These are phyloP conservation scores for Chionomys nivalis DNA, from an alignment of 2,113 vertebrate species.

Conservation along the genomic window DNA sequence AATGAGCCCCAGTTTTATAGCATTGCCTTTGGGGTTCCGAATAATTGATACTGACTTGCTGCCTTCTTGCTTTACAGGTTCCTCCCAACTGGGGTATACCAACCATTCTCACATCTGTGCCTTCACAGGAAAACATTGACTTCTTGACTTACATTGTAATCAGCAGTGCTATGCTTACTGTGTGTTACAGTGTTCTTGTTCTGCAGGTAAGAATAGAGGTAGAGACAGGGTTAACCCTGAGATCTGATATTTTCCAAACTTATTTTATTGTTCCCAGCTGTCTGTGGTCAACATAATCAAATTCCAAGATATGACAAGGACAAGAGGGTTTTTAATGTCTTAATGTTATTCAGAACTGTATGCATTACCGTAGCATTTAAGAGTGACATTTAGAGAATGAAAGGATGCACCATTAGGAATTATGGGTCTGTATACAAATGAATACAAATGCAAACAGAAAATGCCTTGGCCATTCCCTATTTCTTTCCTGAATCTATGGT, in stretches of 20 bases:
- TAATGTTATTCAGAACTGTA: constrained; percentile 40
- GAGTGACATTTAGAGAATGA: constrained; percentile 68
- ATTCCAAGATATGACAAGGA: constrained; percentile 27
- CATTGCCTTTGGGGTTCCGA: neutral
- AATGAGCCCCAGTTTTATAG: neutral
- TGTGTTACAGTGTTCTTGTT: neutral
- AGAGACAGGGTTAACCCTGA: neutral
- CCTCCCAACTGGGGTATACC: neutral
- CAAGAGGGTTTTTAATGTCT: constrained; percentile 40
- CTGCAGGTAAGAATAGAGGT: neutral
- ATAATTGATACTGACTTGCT: neutral
- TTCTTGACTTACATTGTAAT: neutral
- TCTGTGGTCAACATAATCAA: neutral
- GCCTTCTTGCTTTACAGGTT: neutral
- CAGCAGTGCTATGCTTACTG: neutral
- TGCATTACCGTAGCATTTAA: constrained; percentile 58
- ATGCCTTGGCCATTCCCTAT: constrained; percentile 40
- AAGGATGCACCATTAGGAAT: constrained; percentile 48
- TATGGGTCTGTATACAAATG: constrained; percentile 64
- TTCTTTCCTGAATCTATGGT: constrained; percentile 57
- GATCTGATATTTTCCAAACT: neutral
- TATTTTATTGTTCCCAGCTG: constrained; percentile 32
- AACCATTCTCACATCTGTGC: neutral
- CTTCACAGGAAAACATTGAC: neutral
- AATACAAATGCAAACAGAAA: constrained; percentile 67